Base-by-base conservation (phyloP, 2,888 invertebrate species). In the Cyclophora albipunctata region DNA sequence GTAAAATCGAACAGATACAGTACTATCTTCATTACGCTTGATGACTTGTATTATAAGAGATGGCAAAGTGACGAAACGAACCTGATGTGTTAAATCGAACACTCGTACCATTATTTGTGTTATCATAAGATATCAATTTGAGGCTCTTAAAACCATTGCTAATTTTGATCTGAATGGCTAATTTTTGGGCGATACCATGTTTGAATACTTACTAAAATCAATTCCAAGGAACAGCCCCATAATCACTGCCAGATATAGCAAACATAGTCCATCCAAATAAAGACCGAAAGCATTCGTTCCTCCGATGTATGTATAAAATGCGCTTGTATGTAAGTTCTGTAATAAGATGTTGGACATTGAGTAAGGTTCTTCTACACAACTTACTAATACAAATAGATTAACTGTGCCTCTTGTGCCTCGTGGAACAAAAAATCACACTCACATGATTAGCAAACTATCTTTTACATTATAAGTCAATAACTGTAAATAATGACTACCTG, bases 251-350 rank as follows among this genome's bases (percentile, higher is more conserved):
- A 95, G 87, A 67, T 95, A 95, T 2, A 90, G 54, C 5, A 92
- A 89, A 59, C 93, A 93, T 5, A 95, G 74, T 52, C 91, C 84
- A 67, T 97, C 96, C 56, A 96, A 80, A 72, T 93, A 91, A 34
- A 96, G 79, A 2, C 94, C 95, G 54, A 96, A 92, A 60, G 94
- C 93, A 0, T 91, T 81, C 3, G 91, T 89, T 0, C 92, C 90
- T 0, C 91, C 88, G 40, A 94, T 66, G 58, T 91, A 92, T 20
- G 93, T 89, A 69, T 90, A 93, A 88, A 92, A 94, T 0, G 94
- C 90, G 45, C 93, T 91, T 0, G 93, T 90, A 69, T 95, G 94
- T 2, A 91, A 75, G 69, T 95, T 91, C 90, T 93, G 78, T 54
- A 75, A 76, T 37, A 37, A 37, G 4, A 46, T 48, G 20, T 20